Evolutionary conservation across 2,888 invertebrate species (phyloP), one percentile per base, ranked within the genome.

Genomic region (Linnaemya tessellans): DNA sequence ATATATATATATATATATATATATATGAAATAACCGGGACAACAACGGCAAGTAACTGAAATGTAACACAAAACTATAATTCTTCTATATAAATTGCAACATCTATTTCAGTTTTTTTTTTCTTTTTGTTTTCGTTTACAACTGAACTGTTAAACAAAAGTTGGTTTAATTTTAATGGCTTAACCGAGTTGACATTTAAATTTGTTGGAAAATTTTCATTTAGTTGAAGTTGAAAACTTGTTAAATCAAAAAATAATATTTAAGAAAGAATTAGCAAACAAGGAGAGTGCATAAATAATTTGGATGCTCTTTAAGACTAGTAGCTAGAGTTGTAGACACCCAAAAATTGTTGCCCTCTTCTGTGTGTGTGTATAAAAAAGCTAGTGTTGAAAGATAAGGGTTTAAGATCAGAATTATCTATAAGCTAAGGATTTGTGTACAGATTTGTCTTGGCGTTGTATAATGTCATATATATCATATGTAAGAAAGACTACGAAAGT

Each of bases 11-110:
- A n/a, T n/a, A n/a, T n/a, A n/a, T n/a, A n/a, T 30, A 30, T 30
- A 30, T 30, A 30, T 30, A 30, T 30, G 30, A 74, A 74, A 65
- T 74, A 74, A 80, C 67, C 74, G 60, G 74, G 74, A 67, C 80
- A 80, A 64, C n/a, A 73, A 74, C 30, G 35, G 80, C 73, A 73
- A 67, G 73, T 80, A 74, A 80, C 58, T 71, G 49, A 35, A 84
- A 84, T 68, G 77, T 77, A 71, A 77, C 71, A 77, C 81, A 84
- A 77, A 73, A 80, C 64, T 83, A 67, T 74, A 60, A 74, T 80
- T 82, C 58, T 71, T 70, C 64, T 38, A 30, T 58, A 71, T 71
- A 64, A 70, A 77, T 82, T 71, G 70, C 65, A 71, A 65, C 71
- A 77, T 64, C 35, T 60, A 67, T 67, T 74, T 80, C 49, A 74